These are phyloP conservation scores for Pseudomyrmex concolor DNA, from an alignment of 1,140 invertebrate species.

Conservation along the genomic window DNA sequence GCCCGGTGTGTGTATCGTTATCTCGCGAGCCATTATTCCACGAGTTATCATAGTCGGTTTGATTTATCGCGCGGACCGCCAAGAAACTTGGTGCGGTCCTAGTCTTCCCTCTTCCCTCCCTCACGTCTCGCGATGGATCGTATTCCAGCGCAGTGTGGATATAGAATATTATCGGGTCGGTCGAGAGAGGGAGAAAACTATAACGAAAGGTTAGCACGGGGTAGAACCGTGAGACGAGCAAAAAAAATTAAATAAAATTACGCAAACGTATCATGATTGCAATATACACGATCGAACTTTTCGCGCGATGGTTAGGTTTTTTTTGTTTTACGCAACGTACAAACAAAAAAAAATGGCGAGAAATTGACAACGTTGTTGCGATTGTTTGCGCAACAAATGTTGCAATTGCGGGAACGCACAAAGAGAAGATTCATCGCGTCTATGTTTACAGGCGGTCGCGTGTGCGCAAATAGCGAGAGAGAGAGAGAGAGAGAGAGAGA, in stretches of 20 bases:
- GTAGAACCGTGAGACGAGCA: slow-evolving; percentile 61
- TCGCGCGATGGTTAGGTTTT: no score
- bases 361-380: not conserved
- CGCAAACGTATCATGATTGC: slow-evolving; percentile 40
- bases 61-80: slow-evolving; percentile 72
- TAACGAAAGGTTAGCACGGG: slow-evolving; percentile 30
- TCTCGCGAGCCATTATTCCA: slow-evolving; percentile 76
- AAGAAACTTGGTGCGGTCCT: slow-evolving; percentile 57
- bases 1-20: slow-evolving; percentile 76
- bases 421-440: not conserved
- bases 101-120: not conserved
- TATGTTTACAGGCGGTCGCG: slow-evolving; percentile 15
- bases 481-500: slow-evolving; percentile 39
- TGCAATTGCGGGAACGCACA: not conserved
- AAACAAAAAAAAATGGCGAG: not conserved
- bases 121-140: slow-evolving; percentile 51
- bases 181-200: slow-evolving; percentile 10
- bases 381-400: not conserved
- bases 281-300: not conserved
- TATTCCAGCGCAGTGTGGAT: slow-evolving; percentile 14
- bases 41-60: slow-evolving; percentile 77
- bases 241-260: slow-evolving; percentile 49
- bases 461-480: slow-evolving; percentile 48
- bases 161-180: slow-evolving; percentile 39
- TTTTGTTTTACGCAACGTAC: not conserved